Evolutionary conservation across 1,140 invertebrate genomes (phyloP).

Genomic region (Nilaparvata lugens): DNA sequence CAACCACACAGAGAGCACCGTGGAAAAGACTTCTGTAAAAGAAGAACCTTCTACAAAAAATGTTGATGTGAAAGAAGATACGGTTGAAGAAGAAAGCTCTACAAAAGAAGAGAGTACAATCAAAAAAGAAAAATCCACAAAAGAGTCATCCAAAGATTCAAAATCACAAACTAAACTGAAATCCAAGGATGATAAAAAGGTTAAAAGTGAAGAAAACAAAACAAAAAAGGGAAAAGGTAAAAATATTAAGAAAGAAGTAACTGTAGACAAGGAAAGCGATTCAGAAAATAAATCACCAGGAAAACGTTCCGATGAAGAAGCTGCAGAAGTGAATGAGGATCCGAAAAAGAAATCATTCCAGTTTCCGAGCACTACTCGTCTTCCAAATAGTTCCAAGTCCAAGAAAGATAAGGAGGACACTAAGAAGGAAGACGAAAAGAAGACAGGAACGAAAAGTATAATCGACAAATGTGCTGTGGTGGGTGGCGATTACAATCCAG

Average conservation of each 20-base stretch:
- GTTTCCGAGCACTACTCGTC: too few relatives aligned
- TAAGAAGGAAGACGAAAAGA: slow-evolving; percentile 6
- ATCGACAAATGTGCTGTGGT: not conserved
- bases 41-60: too few relatives aligned
- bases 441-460: not conserved
- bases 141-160: too few relatives aligned
- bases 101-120: too few relatives aligned
- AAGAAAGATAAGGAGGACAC: not conserved
- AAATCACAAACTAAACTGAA: too few relatives aligned
- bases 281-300: slow-evolving; percentile 1
- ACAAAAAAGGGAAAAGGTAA: not conserved
- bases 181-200: not conserved
- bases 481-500: slow-evolving; percentile 62
- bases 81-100: too few relatives aligned
- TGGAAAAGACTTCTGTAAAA: too few relatives aligned
- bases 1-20: too few relatives aligned
- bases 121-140: too few relatives aligned
- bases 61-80: too few relatives aligned
- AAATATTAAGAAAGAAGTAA: slow-evolving; percentile 6
- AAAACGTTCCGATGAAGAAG: not conserved
- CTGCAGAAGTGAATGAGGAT: too few relatives aligned
- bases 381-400: not conserved
- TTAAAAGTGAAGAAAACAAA: slow-evolving; percentile 1
- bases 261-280: slow-evolving; percentile 1
- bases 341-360: too few relatives aligned